These are phyloP conservation scores for Neosalanx taihuensis DNA, from an alignment of 2,797 vertebrate genomes.

Conservation along the genomic window DNA sequence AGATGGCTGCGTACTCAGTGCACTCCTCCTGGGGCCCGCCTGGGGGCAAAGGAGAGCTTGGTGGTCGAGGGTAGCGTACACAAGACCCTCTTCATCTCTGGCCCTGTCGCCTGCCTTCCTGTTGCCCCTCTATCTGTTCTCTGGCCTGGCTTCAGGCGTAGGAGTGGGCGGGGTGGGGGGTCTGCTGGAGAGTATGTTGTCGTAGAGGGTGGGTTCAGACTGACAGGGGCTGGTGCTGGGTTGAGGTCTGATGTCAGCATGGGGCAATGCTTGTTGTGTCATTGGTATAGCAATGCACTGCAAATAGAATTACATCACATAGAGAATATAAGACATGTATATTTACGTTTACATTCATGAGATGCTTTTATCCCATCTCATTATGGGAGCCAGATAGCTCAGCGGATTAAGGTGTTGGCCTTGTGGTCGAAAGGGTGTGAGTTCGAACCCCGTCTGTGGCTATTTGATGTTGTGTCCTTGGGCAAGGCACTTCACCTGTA, in stretches of 20 bases:
- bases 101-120: background rate
- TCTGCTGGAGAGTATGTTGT: constrained; percentile 3
- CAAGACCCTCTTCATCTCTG: constrained; percentile 32
- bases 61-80: constrained; percentile 63
- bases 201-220: background rate
- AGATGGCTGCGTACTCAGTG: constrained; percentile 53
- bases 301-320: constrained; percentile 9
- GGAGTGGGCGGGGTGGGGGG: constrained; percentile 12
- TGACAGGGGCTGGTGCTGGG: background rate
- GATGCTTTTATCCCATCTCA: no score
- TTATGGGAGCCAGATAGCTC: no score
- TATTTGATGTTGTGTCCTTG: no score
- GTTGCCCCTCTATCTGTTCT: background rate
- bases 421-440: no score
- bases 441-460: no score
- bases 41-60: background rate
- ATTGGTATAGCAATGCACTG: constrained; percentile 49
- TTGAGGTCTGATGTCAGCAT: background rate
- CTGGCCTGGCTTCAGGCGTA: background rate
- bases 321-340: background rate
- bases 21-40: constrained; percentile 46
- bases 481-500: no score
- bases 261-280: constrained; percentile 7
- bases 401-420: no score
- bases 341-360: no score